Percentiles rank a stretch among this genome's conserved stretches.
Evolutionary conservation across 64 coral and sea anemone genomes (phyloP).

Genomic region (Dendronephthya gigantea): DNA sequence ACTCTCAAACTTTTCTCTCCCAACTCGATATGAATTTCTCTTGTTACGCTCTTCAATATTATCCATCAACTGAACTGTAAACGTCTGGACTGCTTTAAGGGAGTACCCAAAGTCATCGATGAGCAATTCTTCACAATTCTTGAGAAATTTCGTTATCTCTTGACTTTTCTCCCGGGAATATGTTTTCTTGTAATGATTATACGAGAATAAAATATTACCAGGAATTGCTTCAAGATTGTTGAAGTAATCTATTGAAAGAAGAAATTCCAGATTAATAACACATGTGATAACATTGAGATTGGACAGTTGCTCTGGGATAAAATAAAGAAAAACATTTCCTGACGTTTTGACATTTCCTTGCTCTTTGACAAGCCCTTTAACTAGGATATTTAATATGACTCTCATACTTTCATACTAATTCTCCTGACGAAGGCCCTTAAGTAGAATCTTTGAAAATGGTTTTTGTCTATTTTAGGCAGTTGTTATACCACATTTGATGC

Average conservation of each 20-base stretch:
- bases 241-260: neutral
- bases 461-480: no score
- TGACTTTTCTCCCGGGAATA: neutral
- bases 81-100: neutral
- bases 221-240: neutral
- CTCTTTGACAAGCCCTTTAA: no score
- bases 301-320: no score
- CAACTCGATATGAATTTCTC: neutral
- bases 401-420: no score
- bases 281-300: no score
- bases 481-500: no score
- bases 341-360: no score
- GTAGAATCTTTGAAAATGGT: no score
- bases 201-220: neutral
- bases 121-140: neutral
- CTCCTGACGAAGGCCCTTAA: no score
- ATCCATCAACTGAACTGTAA: slow-evolving; percentile 12
- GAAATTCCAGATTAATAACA: neutral
- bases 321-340: no score
- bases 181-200: neutral
- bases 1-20: neutral
- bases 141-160: slow-evolving; percentile 3
- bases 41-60: neutral
- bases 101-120: neutral
- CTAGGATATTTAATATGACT: no score